Evolutionary conservation across 2,113 vertebrate species (phyloP), one percentile per base, ranked within the genome.

Genomic region (Copsychus sechellarum): DNA sequence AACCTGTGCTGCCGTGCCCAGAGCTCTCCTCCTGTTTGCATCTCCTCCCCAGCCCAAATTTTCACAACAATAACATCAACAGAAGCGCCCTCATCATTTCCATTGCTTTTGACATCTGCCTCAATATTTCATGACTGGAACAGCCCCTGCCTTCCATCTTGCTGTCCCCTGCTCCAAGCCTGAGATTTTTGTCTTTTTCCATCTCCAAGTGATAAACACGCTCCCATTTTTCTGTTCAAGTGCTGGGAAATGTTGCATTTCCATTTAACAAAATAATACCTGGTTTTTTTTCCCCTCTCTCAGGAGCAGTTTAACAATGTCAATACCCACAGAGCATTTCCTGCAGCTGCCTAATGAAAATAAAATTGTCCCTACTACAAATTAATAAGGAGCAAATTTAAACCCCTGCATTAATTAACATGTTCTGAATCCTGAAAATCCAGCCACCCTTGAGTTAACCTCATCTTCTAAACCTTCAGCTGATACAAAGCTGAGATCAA

Each of bases 41-140:
- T 89, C 91, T 92, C 92, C 65, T 91, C 74, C 33, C 18, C 70
- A 72, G 47, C 50, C 48, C 53, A 38, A 12, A 91, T 94, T 90
- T 90, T 42, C 61, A 11, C 66, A 82, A 91, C 91, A 53, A 86
- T 53, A 26, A 31, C 93, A 90, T 48, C 71, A 40, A 40, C 67
- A 93, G 67, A 45, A 64, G 43, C 14, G 5, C 34, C 74, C 64
- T 53, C 82, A 48, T 90, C 92, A 56, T 5, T 31, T 40, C 85
- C 81, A 90, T 65, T 38, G 40, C 60, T 51, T 83, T 62, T 95
- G 93, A 93, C 92, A 86, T 47, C 53, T 31, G 56, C 88, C 85
- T 94, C 92, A 86, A 82, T 94, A 88, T 90, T 95, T 88, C 56
- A 94, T 95, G 86, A 70, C 28, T 72, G 20, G 7, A 62, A 11